phyloP scores from a whole-genome alignment of 2,888 invertebrate species.

The Marronus borbonicus region DNA sequence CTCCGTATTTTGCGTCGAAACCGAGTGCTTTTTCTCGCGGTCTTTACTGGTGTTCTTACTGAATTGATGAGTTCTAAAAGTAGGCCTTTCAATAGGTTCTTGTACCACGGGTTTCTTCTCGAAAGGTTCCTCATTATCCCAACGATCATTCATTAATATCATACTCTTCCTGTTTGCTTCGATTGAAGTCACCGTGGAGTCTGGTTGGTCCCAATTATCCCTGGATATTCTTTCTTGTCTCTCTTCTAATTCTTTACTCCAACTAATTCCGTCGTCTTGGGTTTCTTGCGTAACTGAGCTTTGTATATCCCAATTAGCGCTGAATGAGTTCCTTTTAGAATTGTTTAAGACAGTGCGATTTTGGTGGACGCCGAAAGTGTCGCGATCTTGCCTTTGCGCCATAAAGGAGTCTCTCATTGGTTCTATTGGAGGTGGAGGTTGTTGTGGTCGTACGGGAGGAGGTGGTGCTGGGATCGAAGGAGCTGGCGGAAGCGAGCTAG shows the following conservation, averaged over 20 bases:
- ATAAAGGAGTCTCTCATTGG: conserved; percentile 76
- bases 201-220: conserved; percentile 68
- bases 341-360: conserved; percentile 69
- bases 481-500: conserved; percentile 74
- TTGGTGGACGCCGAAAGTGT: conserved; percentile 83
- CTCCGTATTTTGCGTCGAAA: conserved; percentile 83
- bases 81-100: conserved; percentile 74
- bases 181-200: conserved; percentile 68
- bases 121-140: conserved; percentile 53
- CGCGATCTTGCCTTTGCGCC: conserved; percentile 79
- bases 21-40: conserved; percentile 81
- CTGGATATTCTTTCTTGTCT: conserved; percentile 63
- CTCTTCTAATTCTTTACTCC: conserved; percentile 69
- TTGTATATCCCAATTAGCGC: conserved; percentile 70
- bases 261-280: conserved; percentile 71
- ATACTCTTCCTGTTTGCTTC: conserved; percentile 61
- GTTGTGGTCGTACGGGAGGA: conserved; percentile 75
- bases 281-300: conserved; percentile 65
- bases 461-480: conserved; percentile 76
- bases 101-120: conserved; percentile 63
- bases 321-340: conserved; percentile 69
- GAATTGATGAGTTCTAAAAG: conserved; percentile 81
- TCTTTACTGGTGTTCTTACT: conserved; percentile 76
- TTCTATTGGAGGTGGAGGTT: conserved; percentile 76
- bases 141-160: conserved; percentile 46